Evolutionary conservation across 2,888 invertebrate genomes (phyloP), one percentile per base, ranked within the genome.

Genomic region (Diadegma fenestrale): DNA sequence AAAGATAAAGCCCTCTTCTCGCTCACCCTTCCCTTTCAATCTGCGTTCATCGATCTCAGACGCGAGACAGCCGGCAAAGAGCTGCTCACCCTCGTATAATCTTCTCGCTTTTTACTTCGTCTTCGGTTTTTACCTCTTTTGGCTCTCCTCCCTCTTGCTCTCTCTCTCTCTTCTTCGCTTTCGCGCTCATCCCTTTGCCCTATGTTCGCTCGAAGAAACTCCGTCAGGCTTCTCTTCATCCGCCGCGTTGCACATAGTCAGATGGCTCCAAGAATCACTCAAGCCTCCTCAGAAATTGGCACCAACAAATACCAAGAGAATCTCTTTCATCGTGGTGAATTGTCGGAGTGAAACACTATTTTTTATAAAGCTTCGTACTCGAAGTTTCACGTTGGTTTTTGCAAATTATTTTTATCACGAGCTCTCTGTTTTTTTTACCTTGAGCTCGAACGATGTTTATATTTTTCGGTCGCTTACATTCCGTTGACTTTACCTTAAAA

Each of bases 1-100:
- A 85, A 69, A 71, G 77, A 85, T 81, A 81, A 81, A 81, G 68
- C 77, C 33, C 45, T 63, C 51, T 63, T 75, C 68, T 68, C 77
- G 30, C 48, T 54, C 78, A 75, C 71, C 69, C 79, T 85, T 85
- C 37, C 48, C 66, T 82, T 82, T 85, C 85, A 81, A 85, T 82
- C 79, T 81, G 71, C 85, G 79, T 85, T 75, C 75, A 85, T 85
- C 85, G 85, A 85, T 85, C 82, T 58, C 51, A 68, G 76, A 43
- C 58, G 48, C 82, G 68, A 75, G 71, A 80, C 72, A 51, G 48
- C 22, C 63, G 17, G 48, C 79, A 64, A 48, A 61, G 43, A 75
- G 41, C 37, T 43, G 41, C 37, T 43, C 51, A 80, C 58, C 80
- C 81, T 81, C 82, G 73, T 75, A 79, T 71, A 81, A 85, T 82